These are phyloP conservation scores for Electrophaes corylata DNA, from an alignment of 2,888 invertebrate species.

Conservation along the genomic window DNA sequence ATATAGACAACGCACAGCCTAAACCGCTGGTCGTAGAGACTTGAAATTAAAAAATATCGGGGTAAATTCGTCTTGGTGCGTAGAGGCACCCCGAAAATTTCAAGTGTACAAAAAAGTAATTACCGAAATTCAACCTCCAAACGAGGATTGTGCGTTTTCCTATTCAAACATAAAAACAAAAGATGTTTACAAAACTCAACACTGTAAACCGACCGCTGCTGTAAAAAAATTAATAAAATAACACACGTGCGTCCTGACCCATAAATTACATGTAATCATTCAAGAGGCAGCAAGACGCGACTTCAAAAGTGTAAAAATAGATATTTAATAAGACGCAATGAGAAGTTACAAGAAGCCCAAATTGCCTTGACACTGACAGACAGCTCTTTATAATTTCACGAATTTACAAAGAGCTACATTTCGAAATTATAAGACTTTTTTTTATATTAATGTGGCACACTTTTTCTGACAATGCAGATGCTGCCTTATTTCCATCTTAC, in stretches of 20 bases:
- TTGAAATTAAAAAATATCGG: too few species aligned
- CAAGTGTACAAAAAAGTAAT: too few species aligned
- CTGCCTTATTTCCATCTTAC: too few species aligned
- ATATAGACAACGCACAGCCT: too few species aligned
- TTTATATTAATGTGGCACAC: conserved; percentile 13
- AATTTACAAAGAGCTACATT: conserved; percentile 7
- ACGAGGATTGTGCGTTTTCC: too few species aligned
- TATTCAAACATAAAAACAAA: too few species aligned
- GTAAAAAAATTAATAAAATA: not conserved
- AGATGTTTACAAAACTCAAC: too few species aligned
- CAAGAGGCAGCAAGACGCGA: conserved; percentile 10
- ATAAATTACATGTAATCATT: conserved; percentile 22
- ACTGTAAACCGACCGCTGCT: too few species aligned
- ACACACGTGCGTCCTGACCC: conserved; percentile 2
- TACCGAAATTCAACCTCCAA: too few species aligned
- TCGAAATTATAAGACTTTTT: conserved; percentile 8
- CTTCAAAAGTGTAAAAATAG: conserved; percentile 27
- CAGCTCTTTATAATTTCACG: conserved; percentile 14
- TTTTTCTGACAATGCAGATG: not conserved
- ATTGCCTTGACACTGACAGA: conserved; percentile 29
- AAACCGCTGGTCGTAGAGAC: too few species aligned
- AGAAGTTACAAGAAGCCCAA: conserved; percentile 13
- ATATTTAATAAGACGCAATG: conserved; percentile 20
- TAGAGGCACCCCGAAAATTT: too few species aligned
- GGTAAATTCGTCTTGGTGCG: too few species aligned